These are phyloP conservation scores for Pterostichus niger DNA, from an alignment of 2,888 invertebrate genomes.

Conservation along the genomic window DNA sequence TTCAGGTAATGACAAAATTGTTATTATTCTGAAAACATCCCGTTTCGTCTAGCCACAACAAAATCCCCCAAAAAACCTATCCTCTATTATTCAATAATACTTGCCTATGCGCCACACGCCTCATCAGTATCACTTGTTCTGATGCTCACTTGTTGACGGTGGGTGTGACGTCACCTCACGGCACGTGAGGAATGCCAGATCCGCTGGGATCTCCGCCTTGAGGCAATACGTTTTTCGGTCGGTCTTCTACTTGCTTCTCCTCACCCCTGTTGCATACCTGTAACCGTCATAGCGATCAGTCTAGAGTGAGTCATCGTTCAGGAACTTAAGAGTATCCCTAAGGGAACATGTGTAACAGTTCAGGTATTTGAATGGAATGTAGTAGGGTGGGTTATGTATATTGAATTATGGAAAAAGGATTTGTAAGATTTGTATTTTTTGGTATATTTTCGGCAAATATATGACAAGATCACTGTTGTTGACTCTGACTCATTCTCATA, in stretches of 20 bases:
- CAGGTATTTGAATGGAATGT: not conserved
- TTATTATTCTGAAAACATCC: not conserved
- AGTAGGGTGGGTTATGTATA: not conserved
- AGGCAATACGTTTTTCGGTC: not conserved
- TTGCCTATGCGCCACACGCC: not conserved
- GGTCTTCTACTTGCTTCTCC: not conserved
- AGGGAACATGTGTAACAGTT: not conserved
- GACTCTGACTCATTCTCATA: too few species aligned
- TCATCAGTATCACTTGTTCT: not conserved
- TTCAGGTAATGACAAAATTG: not conserved
- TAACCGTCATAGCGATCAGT: not conserved
- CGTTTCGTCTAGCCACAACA: not conserved
- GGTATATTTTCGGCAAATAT: too few species aligned
- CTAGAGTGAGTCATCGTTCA: not conserved
- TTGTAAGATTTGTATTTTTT: too few species aligned
- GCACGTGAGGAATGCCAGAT: conserved; percentile 40
- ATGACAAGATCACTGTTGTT: too few species aligned
- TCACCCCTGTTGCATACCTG: not conserved
- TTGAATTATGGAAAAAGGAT: too few species aligned
- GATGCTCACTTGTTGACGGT: conserved; percentile 34
- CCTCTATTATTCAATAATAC: not conserved
- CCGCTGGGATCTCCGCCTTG: conserved; percentile 27
- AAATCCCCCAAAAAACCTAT: not conserved
- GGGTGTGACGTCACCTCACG: conserved; percentile 15
- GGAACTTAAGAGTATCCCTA: not conserved